Percentiles rank a stretch among this genome's conserved stretches.
These are phyloP conservation scores for Cactoblastis cactorum DNA, from an alignment of 2,888 invertebrate genomes.

Conservation along the genomic window DNA sequence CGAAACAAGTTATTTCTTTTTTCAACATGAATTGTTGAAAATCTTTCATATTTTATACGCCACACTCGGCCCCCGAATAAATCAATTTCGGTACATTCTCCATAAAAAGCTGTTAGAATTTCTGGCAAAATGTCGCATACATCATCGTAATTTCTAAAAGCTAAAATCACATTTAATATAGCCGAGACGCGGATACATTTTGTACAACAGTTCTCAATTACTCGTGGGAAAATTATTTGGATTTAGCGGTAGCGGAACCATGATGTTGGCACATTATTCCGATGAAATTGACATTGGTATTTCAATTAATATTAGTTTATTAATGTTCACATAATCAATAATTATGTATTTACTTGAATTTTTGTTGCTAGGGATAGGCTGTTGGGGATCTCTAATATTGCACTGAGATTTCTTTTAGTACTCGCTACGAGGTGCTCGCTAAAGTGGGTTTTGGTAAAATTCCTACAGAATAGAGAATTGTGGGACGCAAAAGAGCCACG, in stretches of 20 bases:
- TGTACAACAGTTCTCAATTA: conserved; percentile 26
- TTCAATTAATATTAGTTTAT: no score
- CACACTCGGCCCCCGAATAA: neutral
- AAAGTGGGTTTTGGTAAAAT: no score
- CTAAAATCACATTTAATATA: conserved; percentile 28
- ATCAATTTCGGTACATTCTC: neutral
- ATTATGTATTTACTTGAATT: no score
- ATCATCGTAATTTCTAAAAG: conserved; percentile 24
- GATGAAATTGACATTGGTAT: conserved; percentile 28
- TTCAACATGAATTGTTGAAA: no score
- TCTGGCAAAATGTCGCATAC: conserved; percentile 22
- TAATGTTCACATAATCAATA: no score
- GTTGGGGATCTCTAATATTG: no score
- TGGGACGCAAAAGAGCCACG: no score
- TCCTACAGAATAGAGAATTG: no score
- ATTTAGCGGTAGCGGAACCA: conserved; percentile 23
- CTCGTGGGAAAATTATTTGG: conserved; percentile 27
- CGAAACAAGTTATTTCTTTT: no score
- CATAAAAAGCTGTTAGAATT: conserved; percentile 11
- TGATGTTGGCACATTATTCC: conserved; percentile 32
- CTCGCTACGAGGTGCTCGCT: no score
- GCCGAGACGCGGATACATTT: conserved; percentile 25
- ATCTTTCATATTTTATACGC: neutral
- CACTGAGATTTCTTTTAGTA: no score
- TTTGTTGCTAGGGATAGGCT: no score